Conservation (phyloP, 64 coral and sea anemone species). For the Dendrophyllia cribrosa region DNA sequence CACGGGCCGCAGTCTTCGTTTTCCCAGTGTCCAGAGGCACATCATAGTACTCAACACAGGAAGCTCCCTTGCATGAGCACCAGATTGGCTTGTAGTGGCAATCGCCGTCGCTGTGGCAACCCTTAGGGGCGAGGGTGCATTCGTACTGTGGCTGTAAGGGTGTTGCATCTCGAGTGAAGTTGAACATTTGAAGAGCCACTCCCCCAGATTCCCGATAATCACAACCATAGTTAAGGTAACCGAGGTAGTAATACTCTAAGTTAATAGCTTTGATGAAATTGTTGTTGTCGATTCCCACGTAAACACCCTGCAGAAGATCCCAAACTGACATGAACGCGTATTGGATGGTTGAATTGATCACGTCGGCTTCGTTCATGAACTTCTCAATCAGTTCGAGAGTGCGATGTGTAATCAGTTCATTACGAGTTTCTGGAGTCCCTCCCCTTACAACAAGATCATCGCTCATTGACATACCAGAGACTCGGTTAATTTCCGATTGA, state of each 20-base stretch:
- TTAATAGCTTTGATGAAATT: conserved; percentile 36
- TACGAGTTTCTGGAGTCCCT: conserved; percentile 45
- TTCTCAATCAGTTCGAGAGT: conserved; percentile 35
- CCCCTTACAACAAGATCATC: conserved; percentile 39
- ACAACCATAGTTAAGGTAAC: conserved; percentile 42
- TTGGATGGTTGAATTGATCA: neutral
- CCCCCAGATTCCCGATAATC: neutral
- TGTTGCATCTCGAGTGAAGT: neutral
- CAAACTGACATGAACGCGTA: conserved; percentile 46
- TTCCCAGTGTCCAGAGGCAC: neutral
- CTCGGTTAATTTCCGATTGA: neutral
- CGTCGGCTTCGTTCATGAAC: conserved; percentile 60
- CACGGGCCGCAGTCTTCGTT: neutral
- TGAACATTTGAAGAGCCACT: conserved; percentile 21
- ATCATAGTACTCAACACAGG: conserved; percentile 49
- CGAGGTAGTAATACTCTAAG: conserved; percentile 58
- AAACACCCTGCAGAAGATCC: conserved; percentile 21
- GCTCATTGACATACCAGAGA: neutral
- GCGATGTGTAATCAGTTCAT: neutral
- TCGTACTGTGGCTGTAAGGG: conserved; percentile 12
- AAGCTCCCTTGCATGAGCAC: conserved; percentile 29
- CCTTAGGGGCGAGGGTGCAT: conserved; percentile 38
- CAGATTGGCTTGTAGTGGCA: conserved; percentile 10
- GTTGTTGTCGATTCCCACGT: neutral
- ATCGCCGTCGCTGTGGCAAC: conserved; percentile 48